phyloP scores from a whole-genome alignment of 1,140 invertebrate species.

The Mya arenaria region DNA sequence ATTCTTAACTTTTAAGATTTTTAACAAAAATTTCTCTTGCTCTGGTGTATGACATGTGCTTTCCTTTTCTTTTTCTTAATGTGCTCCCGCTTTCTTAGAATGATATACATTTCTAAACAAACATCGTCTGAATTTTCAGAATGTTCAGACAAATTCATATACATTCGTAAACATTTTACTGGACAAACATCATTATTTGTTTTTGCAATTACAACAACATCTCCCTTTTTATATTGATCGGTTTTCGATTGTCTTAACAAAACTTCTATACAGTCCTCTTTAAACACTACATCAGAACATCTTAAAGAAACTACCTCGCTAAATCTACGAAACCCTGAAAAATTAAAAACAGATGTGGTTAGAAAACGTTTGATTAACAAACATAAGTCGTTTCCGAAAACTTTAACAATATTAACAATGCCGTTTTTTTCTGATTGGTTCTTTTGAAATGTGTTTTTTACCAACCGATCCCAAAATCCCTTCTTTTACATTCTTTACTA shows the following conservation, averaged over 20 bases:
- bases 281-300: neutral
- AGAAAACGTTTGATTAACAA: neutral
- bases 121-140: neutral
- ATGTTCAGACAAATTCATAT: neutral
- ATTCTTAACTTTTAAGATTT: no score
- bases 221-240: neutral
- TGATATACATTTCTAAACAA: conserved; percentile 10
- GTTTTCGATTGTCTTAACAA: no score
- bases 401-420: neutral
- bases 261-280: neutral
- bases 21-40: neutral
- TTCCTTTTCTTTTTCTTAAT: no score
- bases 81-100: no score
- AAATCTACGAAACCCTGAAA: neutral
- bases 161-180: neutral
- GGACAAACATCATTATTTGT: neutral
- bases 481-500: neutral
- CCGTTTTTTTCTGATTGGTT: neutral
- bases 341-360: neutral
- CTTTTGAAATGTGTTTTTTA: neutral
- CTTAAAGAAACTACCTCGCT: neutral
- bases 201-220: neutral
- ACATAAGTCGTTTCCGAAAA: neutral
- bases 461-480: neutral
- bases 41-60: neutral